phyloP scores from a whole-genome alignment of 2,113 vertebrate species.

The Pantherophis guttatus region DNA sequence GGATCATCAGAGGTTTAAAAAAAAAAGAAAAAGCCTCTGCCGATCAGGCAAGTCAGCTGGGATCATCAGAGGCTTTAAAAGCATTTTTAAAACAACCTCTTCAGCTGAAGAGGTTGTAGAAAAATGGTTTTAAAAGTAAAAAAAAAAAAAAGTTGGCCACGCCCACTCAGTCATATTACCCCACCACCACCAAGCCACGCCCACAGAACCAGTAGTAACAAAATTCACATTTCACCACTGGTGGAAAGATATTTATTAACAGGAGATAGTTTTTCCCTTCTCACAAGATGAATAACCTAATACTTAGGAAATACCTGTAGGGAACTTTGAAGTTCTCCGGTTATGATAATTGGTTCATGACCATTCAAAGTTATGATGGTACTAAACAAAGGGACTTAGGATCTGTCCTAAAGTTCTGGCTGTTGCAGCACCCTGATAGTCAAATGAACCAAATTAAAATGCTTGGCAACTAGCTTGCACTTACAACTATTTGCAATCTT shows the following conservation, averaged over 20 bases:
- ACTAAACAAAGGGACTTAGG: background rate
- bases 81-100: too few relatives aligned
- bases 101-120: too few relatives aligned
- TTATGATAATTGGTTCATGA: background rate
- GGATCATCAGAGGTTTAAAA: too few relatives aligned
- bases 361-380: background rate
- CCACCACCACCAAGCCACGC: too few relatives aligned
- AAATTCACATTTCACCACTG: too few relatives aligned
- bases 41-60: too few relatives aligned
- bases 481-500: background rate
- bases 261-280: background rate
- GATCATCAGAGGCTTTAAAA: too few relatives aligned
- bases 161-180: too few relatives aligned
- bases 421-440: background rate
- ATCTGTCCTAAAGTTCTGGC: background rate
- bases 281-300: background rate
- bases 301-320: background rate
- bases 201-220: too few relatives aligned
- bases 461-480: background rate
- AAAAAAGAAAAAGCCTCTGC: too few relatives aligned
- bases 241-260: background rate
- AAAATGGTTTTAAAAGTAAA: too few relatives aligned
- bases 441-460: background rate
- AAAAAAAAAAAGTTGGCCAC: too few relatives aligned
- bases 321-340: background rate